These are phyloP conservation scores for Notarius quadriscutis DNA, from an alignment of 2,113 vertebrate species.

Conservation along the genomic window DNA sequence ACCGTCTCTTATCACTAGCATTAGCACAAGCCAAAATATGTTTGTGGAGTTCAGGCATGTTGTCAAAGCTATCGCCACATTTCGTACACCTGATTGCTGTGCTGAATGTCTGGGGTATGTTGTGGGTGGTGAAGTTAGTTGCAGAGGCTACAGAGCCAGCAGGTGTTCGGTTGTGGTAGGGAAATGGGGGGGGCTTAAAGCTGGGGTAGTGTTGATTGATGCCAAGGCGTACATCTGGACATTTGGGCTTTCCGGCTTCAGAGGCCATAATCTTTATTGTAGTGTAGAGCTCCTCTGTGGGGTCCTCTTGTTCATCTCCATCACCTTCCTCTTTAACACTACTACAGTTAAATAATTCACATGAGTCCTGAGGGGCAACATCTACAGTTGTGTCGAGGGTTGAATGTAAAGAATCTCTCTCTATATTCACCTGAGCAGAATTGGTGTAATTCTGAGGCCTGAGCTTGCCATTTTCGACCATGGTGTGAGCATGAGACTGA, in stretches of 20 bases:
- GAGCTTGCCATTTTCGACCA: constrained; percentile 90
- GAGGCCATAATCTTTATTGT: constrained; percentile 99
- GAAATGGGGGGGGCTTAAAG: constrained; percentile 96
- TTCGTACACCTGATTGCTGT: constrained; percentile 98
- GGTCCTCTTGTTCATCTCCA: constrained; percentile 81
- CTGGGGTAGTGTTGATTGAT: constrained; percentile 98
- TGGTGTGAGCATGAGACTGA: constrained; percentile 83
- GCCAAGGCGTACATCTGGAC: constrained; percentile 92
- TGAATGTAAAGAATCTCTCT: constrained; percentile 58
- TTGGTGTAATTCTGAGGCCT: constrained; percentile 96
- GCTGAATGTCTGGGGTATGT: constrained; percentile 96
- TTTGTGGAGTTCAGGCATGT: constrained; percentile 96
- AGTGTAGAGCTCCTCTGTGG: constrained; percentile 95
- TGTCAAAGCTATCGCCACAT: constrained; percentile 95
- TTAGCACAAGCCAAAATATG: constrained; percentile 93
- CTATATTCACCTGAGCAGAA: constrained; percentile 73
- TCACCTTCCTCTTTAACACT: constrained; percentile 62
- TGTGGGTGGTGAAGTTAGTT: constrained; percentile 98
- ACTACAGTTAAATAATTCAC: constrained; percentile 28
- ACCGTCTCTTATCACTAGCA: constrained; percentile 94
- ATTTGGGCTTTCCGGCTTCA: constrained; percentile 88
- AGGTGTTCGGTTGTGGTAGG: constrained; percentile 93
- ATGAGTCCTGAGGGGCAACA: constrained; percentile 45
- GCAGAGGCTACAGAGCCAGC: constrained; percentile 87
- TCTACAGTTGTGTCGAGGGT: constrained; percentile 48